Percentiles rank a stretch among this genome's conserved stretches.
Conservation (phyloP, 2,888 invertebrate species). For the Tachina fera region DNA sequence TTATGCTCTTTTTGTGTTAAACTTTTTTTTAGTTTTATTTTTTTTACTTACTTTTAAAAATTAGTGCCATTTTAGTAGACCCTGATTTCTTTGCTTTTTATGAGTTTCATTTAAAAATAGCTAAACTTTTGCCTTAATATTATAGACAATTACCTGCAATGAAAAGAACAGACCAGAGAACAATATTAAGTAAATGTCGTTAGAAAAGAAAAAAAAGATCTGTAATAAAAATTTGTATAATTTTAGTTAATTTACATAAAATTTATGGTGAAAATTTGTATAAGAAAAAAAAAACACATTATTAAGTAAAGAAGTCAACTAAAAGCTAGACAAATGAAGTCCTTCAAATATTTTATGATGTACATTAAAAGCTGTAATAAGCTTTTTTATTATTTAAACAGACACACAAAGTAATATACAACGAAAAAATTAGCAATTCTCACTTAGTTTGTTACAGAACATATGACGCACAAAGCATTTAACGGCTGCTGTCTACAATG, state of each 20-base stretch:
- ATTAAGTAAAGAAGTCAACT: neutral
- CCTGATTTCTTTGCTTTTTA: slow-evolving; percentile 41
- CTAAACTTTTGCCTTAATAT: slow-evolving; percentile 51
- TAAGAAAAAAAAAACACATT: slow-evolving; percentile 1
- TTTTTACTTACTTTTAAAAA: slow-evolving; percentile 56
- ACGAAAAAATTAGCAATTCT: too few species aligned
- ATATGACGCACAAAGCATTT: too few species aligned
- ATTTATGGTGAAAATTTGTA: slow-evolving; percentile 7
- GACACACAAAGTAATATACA: neutral
- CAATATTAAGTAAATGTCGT: neutral
- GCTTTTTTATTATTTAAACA: neutral
- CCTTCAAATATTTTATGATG: neutral
- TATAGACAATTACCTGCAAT: slow-evolving; percentile 66
- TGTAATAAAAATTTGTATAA: slow-evolving; percentile 43
- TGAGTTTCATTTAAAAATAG: slow-evolving; percentile 14
- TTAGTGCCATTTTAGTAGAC: slow-evolving; percentile 32
- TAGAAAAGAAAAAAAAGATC: slow-evolving; percentile 30
- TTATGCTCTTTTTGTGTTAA: slow-evolving; percentile 20
- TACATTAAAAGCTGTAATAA: neutral
- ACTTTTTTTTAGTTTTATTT: slow-evolving; percentile 41
- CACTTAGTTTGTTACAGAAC: too few species aligned
- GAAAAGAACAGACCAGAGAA: slow-evolving; percentile 36
- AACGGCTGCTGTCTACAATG: too few species aligned
- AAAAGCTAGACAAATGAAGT: neutral
- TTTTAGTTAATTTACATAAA: slow-evolving; percentile 52